Base-by-base conservation (phyloP, 2,113 vertebrate species). In the Petroica traversi region DNA sequence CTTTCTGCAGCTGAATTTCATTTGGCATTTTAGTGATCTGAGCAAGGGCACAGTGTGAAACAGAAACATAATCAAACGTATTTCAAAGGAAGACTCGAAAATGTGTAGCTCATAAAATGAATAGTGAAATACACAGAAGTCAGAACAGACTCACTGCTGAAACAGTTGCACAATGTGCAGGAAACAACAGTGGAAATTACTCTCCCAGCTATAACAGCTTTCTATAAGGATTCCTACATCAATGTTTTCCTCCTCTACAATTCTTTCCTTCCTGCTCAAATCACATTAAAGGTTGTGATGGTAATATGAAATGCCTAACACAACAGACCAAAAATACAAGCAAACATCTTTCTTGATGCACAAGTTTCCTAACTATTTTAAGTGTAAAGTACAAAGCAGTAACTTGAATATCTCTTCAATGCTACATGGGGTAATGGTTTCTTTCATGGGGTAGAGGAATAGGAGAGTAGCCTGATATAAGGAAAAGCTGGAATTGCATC, bases 311-410 rank as follows among this genome's bases (percentile, higher is more conserved):
- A 85, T 49, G 17, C 23, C 16, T 54, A 92, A 82, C 11, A 68
- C 16, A 68, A 64, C 5, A 0, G 31, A 61, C 31, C 15, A 86
- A 78, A 86, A 77, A 25, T 12, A 54, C 19, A 89, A 69, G 51
- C 34, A 62, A 69, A 66, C 11, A 48, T 43, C 23, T 8, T 66
- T 54, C 41, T 43, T 51, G 55, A 71, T 84, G 51, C 20, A 61
- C 12, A 83, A 69, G 41, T n/a, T 73, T 80, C 38, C 40, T 34
- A 19, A 11, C 24, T 64, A 28, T 12, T 54, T 0, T 9, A 83
- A 49, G 0, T 18, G 12, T 28, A 18, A 71, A 67, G 15, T 8
- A 68, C 14, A 54, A 45, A 78, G 33, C 0, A 0, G 13, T 49
- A 82, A 67, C 22, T 66, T 55, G 18, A 73, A 18, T 38, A 49